Conservation (phyloP, 2,113 vertebrate species). For the Platichthys stellatus region DNA sequence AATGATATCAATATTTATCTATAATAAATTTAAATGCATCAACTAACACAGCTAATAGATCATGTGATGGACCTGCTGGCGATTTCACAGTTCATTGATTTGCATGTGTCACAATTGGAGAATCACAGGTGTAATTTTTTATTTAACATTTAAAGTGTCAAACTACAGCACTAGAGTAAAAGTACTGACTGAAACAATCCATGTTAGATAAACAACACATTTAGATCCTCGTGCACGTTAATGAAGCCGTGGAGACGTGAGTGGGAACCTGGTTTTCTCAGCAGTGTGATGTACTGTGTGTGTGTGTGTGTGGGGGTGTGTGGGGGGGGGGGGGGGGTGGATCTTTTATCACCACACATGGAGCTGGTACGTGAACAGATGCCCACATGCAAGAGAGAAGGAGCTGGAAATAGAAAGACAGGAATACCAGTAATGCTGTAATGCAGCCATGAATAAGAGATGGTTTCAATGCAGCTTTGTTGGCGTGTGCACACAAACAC, state of each 20-base stretch:
- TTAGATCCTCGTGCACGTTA: too few species aligned
- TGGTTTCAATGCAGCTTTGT: conserved; percentile 62
- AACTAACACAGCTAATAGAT: too few species aligned
- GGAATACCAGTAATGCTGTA: conserved; percentile 32
- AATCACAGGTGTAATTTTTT: not conserved
- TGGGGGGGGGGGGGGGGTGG: not conserved
- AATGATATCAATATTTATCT: not conserved
- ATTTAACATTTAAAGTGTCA: not conserved
- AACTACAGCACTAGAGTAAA: too few species aligned
- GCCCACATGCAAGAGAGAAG: conserved; percentile 38
- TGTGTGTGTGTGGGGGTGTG: too few species aligned
- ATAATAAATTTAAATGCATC: too few species aligned
- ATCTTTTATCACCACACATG: conserved; percentile 3
- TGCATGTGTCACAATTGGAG: not conserved
- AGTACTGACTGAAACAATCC: too few species aligned
- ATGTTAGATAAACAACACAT: too few species aligned
- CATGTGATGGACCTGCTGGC: too few species aligned
- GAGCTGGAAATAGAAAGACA: conserved; percentile 62
- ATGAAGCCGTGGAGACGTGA: too few species aligned
- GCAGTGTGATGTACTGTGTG: too few species aligned
- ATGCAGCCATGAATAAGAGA: conserved; percentile 69
- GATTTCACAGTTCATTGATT: too few species aligned
- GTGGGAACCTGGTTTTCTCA: too few species aligned
- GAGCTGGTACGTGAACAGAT: conserved; percentile 32
- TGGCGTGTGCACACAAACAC: conserved; percentile 1